Conservation (phyloP, 2,113 vertebrate species). For the Upupa epops region DNA sequence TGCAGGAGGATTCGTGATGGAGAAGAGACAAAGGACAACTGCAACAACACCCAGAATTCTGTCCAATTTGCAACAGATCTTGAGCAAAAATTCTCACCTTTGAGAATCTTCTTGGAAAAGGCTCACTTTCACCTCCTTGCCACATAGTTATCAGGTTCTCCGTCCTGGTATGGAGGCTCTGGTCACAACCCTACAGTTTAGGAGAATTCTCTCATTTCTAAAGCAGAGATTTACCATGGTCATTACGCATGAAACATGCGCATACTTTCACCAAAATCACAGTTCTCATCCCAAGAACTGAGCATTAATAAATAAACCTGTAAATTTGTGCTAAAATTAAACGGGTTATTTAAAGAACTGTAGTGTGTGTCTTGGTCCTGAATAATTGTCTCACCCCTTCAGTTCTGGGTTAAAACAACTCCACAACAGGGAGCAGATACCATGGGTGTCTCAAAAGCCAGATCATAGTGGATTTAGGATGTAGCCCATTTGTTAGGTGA, state of each 20-base stretch:
- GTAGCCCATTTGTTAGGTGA: too few species aligned
- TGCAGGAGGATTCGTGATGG: neutral
- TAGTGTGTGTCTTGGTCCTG: conserved; percentile 45
- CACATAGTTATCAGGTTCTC: neutral
- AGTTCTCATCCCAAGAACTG: neutral
- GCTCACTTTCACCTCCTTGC: neutral
- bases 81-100: neutral
- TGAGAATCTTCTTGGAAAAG: neutral
- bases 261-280: neutral
- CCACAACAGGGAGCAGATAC: too few species aligned
- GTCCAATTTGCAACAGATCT: neutral
- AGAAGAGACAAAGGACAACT: neutral
- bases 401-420: too few species aligned
- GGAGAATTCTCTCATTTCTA: neutral
- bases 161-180: neutral
- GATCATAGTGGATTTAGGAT: too few species aligned
- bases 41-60: neutral
- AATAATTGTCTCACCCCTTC: too few species aligned
- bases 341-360: conserved; percentile 18
- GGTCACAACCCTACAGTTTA: neutral
- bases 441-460: too few species aligned
- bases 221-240: neutral
- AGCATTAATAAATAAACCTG: conserved; percentile 27
- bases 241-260: neutral
- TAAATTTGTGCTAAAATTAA: conserved; percentile 47